Base-by-base conservation (phyloP, 1,140 invertebrate genomes). In the Cydia amplana region DNA sequence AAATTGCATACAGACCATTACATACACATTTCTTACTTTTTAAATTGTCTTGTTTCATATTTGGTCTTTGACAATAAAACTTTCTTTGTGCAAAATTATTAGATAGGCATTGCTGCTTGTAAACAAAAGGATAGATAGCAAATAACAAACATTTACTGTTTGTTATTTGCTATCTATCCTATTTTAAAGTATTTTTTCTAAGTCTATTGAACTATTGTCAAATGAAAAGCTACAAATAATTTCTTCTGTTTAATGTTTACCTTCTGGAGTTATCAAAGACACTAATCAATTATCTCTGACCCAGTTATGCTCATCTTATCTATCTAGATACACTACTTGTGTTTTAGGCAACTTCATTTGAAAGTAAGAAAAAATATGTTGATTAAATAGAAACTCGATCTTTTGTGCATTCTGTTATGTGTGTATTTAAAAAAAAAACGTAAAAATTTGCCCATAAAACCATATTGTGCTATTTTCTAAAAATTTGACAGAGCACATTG, bases 21-120 rank as follows among this genome's bases (percentile, higher is more conserved):
- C 63, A 64, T 67, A 28, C 64, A 36, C 25, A 25, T 67, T 32
- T 67, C 28, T 28, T 64, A 55, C n/a, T 18, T 55, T 55, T 46
- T 0, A 46, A 16, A 46, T 46, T 46, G 12, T 14, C 43, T 46
- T 9, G 2, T 43, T n/a, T n/a, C 40, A 43, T 51, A 51, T n/a
- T n/a, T 55, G 5, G 51, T 55, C 12, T 14, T 18, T 55, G 51
- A 18, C 4, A 55, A 55, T 49, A 49, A 16, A 14, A 49, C 14
- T 49, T 49, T 49, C 12, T 16, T 49, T 49, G 12, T 14, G 46
- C 36, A 40, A 40, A 40, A 40, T 40, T 40, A 9, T 40, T 40
- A 40, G 36, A 9, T 40, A 40, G 3, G 36, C 7, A 40, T 40
- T 40, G 7, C 36, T 10, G 36, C 36, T 10, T 40, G 32, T 40